phyloP scores from a whole-genome alignment of 2,888 invertebrate species.

The Athalia rosae region DNA sequence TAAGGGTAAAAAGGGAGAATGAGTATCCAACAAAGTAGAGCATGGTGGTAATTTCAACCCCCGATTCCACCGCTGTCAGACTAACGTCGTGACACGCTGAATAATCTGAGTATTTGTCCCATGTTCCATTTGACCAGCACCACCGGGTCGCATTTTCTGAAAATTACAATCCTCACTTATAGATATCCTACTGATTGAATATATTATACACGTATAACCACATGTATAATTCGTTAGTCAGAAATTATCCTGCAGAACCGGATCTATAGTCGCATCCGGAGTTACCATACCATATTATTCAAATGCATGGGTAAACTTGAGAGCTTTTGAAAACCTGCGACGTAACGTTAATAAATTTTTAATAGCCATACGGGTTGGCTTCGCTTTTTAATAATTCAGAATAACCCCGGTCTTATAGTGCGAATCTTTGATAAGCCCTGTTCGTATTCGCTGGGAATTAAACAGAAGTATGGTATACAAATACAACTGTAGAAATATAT shows the following conservation, averaged over 20 bases:
- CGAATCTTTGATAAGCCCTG: too few relatives aligned
- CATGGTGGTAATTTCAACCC: constrained; percentile 82
- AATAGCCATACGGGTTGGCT: constrained; percentile 11
- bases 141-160: constrained; percentile 90
- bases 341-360: constrained; percentile 21
- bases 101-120: constrained; percentile 88
- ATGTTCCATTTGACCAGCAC: constrained; percentile 87
- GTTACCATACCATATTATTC: too few relatives aligned
- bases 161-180: constrained; percentile 60
- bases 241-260: neutral
- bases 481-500: too few relatives aligned
- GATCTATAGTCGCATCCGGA: too few relatives aligned
- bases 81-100: constrained; percentile 81
- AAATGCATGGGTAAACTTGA: neutral
- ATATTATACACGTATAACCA: neutral
- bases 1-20: constrained; percentile 86
- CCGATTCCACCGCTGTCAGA: constrained; percentile 72
- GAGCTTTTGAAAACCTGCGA: neutral
- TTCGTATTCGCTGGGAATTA: too few relatives aligned
- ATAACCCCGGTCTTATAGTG: neutral
- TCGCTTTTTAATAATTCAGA: constrained; percentile 19
- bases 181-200: neutral
- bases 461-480: too few relatives aligned
- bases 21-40: constrained; percentile 91
- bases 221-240: neutral